Base-by-base conservation (phyloP, 2,797 vertebrate species). In the Alfaro cultratus region DNA sequence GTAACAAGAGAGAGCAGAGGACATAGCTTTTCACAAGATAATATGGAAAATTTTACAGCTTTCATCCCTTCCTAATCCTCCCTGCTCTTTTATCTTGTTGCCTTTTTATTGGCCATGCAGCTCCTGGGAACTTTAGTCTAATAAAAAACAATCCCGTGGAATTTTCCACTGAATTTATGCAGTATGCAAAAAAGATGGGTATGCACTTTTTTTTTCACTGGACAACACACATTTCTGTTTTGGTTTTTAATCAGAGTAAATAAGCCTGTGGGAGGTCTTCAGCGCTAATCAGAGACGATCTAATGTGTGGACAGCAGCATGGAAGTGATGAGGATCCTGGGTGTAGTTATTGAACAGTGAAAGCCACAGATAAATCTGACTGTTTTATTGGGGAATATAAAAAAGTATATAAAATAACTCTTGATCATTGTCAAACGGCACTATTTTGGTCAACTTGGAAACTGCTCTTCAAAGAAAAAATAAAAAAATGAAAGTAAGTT, bases 11-110 rank as follows among this genome's bases (percentile, higher is more conserved):
- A 86, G 93, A 92, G 92, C 86, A 88, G 91, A 94, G 94, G 95
- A 93, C 87, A 90, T 90, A 88, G 94, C 91, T 93, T 94, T 95
- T 96, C 92, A 95, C 93, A 93, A 95, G 95, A 96, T 96, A 95
- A 96, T 96, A 96, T 96, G 95, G 95, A 96, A 96, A 89, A 94
- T 95, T 95, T 96, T 96, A 95, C 93, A 93, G 95, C 95, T 95
- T 96, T 95, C 93, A 94, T 95, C 94, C 94, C 89, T 88, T 94
- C 93, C 94, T 96, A 95, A 94, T 96, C 94, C 92, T 94, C 90
- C 89, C 91, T 94, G 88, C 92, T 93, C 94, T 96, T 96, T 96
- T 96, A 96, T 96, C 95, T 96, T 92, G 92, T 95, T 95, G 93
- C 92, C 87, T 93, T 96, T 96, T 96, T 96, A 96, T 96, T 96